Base-by-base conservation (phyloP, 2,113 vertebrate genomes). In the Oriolus oriolus region DNA sequence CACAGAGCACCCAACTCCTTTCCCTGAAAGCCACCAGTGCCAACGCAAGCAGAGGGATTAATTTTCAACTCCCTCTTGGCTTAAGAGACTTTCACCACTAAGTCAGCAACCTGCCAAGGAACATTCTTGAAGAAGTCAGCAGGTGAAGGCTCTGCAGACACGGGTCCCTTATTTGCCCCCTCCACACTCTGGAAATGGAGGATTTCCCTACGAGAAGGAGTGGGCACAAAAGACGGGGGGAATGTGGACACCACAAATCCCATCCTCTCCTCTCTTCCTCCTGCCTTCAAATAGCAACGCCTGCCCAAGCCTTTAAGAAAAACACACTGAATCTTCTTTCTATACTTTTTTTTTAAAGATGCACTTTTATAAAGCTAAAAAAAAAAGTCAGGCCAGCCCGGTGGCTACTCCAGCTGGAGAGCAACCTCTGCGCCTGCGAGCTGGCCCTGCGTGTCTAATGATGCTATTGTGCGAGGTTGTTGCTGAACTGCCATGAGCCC, bases 391-490 rank as follows among this genome's bases (percentile, higher is more conserved):
- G 50, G 11, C 6, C 73, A 79, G 87, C 37, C 89, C 1, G 9
- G 93, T 90, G 91, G 94, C 87, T 86, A 20, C 84, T 91, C 89
- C 92, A 91, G 96, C 96, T 91, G 94, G 93, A 74, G 93, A 93
- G 93, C 84, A 90, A 89, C 65, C 92, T 80, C 63, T 21, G 84
- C 7, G 76, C 79, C 85, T 12, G 92, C 12, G 86, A 91, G 80
- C 90, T 44, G 76, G 74, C 92, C 90, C 95, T n/a, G 94, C 94
- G 79, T 95, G 95, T 86, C 96, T 96, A 97, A 97, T 90, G 95
- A 59, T 10, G 71, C 95, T 61, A 64, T 97, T 97, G 96, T 97
- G 93, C 6, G 4, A 30, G 94, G 90, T 5, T 65, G 94, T 27
- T 31, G 93, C 91, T 35, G 87, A 52, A 68, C 64, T 68, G 96